Evolutionary conservation across 2,797 vertebrate genomes (phyloP).

Genomic region (Lithobates sylvaticus): DNA sequence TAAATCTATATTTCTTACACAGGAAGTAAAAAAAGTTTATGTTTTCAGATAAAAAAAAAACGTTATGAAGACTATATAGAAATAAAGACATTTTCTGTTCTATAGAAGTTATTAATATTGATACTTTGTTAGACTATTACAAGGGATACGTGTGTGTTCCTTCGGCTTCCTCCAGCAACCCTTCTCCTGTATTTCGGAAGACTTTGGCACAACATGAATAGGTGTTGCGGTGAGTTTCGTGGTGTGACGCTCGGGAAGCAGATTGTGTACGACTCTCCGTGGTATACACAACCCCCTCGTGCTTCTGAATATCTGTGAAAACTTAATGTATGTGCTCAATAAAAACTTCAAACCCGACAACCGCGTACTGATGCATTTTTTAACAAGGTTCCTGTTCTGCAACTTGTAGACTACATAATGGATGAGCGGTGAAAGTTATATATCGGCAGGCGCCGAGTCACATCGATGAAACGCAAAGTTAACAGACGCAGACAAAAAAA

Average conservation of each 20-base stretch:
- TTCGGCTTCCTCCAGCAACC: not conserved
- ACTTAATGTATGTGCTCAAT: slow-evolving; percentile 54
- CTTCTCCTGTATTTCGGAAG: slow-evolving; percentile 1
- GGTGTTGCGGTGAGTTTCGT: slow-evolving; percentile 27
- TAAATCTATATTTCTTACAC: not conserved
- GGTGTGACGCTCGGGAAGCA: slow-evolving; percentile 17
- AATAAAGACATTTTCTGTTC: not conserved
- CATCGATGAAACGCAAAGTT: not conserved
- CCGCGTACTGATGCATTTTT: not conserved
- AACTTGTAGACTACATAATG: slow-evolving; percentile 8
- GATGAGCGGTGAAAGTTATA: not conserved
- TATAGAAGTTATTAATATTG: not conserved
- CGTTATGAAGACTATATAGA: not conserved
- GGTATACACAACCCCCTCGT: slow-evolving; percentile 25
- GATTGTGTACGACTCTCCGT: slow-evolving; percentile 28
- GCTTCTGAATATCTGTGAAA: slow-evolving; percentile 37
- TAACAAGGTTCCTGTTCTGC: not conserved
- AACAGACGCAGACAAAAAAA: not conserved
- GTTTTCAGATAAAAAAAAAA: not conserved
- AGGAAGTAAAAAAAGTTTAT: not conserved
- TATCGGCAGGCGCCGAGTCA: not conserved
- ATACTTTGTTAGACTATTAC: not conserved
- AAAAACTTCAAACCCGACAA: slow-evolving; percentile 2
- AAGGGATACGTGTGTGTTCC: not conserved
- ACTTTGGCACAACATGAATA: slow-evolving; percentile 19